Evolutionary conservation across 1,140 invertebrate species (phyloP).

Genomic region (Scaptodrosophila lebanonensis): DNA sequence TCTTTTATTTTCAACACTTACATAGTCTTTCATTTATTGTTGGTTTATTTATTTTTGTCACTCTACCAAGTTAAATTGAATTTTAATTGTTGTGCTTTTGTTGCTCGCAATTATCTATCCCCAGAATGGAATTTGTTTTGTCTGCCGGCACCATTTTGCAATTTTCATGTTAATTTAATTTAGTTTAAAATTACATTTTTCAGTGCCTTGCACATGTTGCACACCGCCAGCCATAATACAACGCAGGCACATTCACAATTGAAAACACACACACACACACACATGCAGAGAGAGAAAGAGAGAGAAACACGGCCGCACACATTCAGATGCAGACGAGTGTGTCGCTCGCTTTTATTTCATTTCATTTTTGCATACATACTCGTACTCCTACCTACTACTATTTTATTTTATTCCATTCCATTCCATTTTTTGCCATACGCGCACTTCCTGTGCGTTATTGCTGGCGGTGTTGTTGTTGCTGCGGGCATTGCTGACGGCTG

Average conservation of each 20-base stretch:
- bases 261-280: constrained; percentile 16
- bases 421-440: constrained; percentile 63
- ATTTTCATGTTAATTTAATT: constrained; percentile 40
- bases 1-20: constrained; percentile 2
- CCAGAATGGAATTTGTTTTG: too few species aligned
- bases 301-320: constrained; percentile 42
- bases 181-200: constrained; percentile 10
- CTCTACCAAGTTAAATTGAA: too few species aligned
- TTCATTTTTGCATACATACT: constrained; percentile 24
- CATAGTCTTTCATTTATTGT: too few species aligned
- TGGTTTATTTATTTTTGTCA: too few species aligned
- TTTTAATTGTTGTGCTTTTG: constrained; percentile 16
- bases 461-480: constrained; percentile 28
- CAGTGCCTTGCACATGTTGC: too few species aligned
- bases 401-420: constrained; percentile 51
- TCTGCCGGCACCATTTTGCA: neutral
- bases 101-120: too few species aligned
- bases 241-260: constrained; percentile 40
- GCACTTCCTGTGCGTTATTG: constrained; percentile 67
- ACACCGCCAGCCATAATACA: too few species aligned
- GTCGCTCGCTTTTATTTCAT: constrained; percentile 25
- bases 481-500: neutral
- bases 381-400: constrained; percentile 16
- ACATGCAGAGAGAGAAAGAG: neutral
- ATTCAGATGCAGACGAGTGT: constrained; percentile 28